These are phyloP conservation scores for Phthorimaea operculella DNA, from an alignment of 1,140 invertebrate species.

Conservation along the genomic window DNA sequence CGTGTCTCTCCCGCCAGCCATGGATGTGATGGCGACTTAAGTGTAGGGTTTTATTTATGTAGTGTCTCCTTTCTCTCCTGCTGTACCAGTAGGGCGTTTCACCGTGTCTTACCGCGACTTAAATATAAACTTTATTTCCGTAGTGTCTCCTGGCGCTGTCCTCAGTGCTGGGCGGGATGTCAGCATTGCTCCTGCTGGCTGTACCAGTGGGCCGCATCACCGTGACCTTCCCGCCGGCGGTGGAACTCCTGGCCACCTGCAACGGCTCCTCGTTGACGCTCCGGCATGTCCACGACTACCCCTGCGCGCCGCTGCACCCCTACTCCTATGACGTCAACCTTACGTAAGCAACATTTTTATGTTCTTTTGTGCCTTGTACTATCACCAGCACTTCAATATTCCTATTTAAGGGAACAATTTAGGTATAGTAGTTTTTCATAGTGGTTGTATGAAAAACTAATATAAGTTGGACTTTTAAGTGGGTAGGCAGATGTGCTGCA, in stretches of 20 bases:
- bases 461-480: too few relatives aligned
- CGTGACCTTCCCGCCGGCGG: conserved; percentile 70
- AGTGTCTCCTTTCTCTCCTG: conserved; percentile 80
- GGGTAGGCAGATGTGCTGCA: too few relatives aligned
- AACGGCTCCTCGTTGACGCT: conserved; percentile 51
- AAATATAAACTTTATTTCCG: neutral
- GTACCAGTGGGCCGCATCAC: conserved; percentile 79
- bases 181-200: conserved; percentile 74
- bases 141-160: conserved; percentile 77
- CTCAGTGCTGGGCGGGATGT: conserved; percentile 74
- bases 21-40: too few relatives aligned
- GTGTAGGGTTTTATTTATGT: conserved; percentile 4
- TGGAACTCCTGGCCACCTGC: conserved; percentile 71
- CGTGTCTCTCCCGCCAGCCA: too few relatives aligned
- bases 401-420: too few relatives aligned
- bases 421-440: too few relatives aligned
- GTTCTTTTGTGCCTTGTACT: neutral
- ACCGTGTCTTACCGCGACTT: too few relatives aligned
- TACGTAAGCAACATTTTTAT: conserved; percentile 36
- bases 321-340: conserved; percentile 58
- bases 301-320: conserved; percentile 63
- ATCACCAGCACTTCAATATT: neutral
- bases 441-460: too few relatives aligned
- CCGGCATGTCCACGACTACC: conserved; percentile 65
- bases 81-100: too few relatives aligned